Conservation (phyloP, 2,888 invertebrate species). For the Trissolcus brochymenae region DNA sequence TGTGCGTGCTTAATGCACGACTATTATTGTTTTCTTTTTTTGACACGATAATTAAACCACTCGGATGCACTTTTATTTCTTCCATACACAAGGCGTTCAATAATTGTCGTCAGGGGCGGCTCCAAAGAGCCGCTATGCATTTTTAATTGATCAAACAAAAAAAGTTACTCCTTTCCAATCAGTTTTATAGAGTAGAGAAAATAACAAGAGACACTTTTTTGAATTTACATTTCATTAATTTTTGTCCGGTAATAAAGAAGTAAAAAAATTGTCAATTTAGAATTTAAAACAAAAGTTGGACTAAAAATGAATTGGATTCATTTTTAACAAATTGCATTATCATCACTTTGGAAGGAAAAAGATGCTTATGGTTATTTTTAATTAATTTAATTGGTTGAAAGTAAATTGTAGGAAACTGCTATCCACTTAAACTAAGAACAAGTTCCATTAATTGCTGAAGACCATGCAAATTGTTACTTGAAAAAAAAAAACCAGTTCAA, state of each 20-base stretch:
- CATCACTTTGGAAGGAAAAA: background rate
- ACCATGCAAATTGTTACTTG: slow-evolving; percentile 18
- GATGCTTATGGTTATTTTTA: background rate
- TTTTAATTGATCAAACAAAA: too few relatives aligned
- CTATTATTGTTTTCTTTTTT: slow-evolving; percentile 12
- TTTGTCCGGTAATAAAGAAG: too few relatives aligned
- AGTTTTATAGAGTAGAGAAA: too few relatives aligned
- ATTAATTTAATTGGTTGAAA: slow-evolving; percentile 22
- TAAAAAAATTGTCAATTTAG: too few relatives aligned
- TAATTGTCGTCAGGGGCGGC: slow-evolving; percentile 7
- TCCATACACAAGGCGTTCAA: background rate
- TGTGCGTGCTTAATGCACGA: background rate
- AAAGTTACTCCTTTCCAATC: too few relatives aligned
- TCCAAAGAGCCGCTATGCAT: background rate
- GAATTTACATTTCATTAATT: too few relatives aligned
- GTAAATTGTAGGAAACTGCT: slow-evolving; percentile 17
- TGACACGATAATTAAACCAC: background rate
- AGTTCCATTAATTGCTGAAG: slow-evolving; percentile 37
- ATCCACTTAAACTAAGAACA: slow-evolving; percentile 19
- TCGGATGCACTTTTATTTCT: background rate
- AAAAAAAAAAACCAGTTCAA: background rate
- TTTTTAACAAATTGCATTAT: background rate
- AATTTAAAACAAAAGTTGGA: too few relatives aligned
- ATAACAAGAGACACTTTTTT: too few relatives aligned
- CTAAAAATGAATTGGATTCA: too few relatives aligned